Evolutionary conservation across 2,888 invertebrate genomes (phyloP).

Genomic region (Petrolisthes cinctipes): DNA sequence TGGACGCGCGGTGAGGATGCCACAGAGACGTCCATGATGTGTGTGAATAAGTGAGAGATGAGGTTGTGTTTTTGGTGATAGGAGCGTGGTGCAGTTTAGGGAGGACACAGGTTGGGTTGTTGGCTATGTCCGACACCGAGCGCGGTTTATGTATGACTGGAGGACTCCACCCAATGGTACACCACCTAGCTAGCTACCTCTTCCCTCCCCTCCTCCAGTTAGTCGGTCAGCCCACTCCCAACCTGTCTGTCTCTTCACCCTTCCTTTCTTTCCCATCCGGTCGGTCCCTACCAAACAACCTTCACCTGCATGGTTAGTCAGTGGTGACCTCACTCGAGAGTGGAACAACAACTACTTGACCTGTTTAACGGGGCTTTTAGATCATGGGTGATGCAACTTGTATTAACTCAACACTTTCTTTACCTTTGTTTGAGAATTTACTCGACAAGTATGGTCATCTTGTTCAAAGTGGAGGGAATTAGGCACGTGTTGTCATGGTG

Average conservation of each 20-base stretch:
- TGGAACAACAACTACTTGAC: no score
- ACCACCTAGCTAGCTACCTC: constrained; percentile 10
- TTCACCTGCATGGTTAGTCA: neutral
- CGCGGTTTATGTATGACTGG: constrained; percentile 4
- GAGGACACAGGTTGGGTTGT: neutral
- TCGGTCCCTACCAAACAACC: neutral
- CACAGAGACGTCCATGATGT: neutral
- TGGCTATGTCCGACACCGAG: constrained; percentile 5
- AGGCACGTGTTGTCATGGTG: no score
- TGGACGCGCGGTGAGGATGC: neutral
- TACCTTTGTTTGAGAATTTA: no score
- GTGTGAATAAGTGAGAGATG: neutral
- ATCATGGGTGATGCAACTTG: no score
- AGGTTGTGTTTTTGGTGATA: neutral
- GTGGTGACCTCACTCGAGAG: neutral
- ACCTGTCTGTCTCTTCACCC: neutral
- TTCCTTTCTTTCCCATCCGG: neutral
- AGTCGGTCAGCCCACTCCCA: no score
- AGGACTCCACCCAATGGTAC: constrained; percentile 21
- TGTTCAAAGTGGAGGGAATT: no score
- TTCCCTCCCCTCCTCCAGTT: neutral
- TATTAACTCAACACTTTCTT: no score
- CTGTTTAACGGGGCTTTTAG: no score
- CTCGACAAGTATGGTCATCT: no score
- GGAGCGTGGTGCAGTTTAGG: neutral